Evolutionary conservation across 1,140 invertebrate species (phyloP).

Genomic region (Atta colombica): DNA sequence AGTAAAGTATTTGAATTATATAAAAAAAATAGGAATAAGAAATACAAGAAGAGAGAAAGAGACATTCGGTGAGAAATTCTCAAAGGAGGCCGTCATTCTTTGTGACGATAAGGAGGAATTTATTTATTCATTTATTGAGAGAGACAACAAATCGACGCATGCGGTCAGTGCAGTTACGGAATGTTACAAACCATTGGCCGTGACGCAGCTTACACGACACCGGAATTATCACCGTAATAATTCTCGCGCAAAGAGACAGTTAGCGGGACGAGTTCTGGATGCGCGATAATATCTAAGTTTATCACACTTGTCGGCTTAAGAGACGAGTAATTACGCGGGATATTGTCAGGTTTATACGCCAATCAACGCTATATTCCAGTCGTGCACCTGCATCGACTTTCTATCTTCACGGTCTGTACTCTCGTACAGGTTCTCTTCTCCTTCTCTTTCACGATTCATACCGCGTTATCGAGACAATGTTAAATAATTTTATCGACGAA

Average conservation of each 20-base stretch:
- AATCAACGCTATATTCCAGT: conserved; percentile 31
- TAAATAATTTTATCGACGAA: conserved; percentile 40
- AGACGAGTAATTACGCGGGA: conserved; percentile 44
- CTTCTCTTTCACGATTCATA: not conserved
- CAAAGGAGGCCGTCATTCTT: conserved; percentile 16
- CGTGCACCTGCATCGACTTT: conserved; percentile 54
- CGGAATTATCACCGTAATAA: conserved; percentile 37
- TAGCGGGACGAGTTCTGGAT: not conserved
- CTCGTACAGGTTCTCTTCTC: not conserved
- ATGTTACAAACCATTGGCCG: not conserved
- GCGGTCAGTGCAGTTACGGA: not conserved
- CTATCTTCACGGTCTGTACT: conserved; percentile 41
- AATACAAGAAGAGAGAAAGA: not conserved
- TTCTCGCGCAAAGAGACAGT: not conserved
- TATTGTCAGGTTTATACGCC: conserved; percentile 43
- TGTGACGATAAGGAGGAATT: not conserved
- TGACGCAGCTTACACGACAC: not conserved
- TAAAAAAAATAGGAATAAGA: too few species aligned
- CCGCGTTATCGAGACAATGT: conserved; percentile 27
- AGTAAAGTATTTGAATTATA: too few species aligned
- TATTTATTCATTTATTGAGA: not conserved
- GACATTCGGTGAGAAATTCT: not conserved
- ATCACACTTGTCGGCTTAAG: conserved; percentile 29
- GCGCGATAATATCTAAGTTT: conserved; percentile 3
- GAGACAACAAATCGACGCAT: conserved; percentile 17